Base-by-base conservation (phyloP, 2,888 invertebrate species). In the Orthosia gracilis region DNA sequence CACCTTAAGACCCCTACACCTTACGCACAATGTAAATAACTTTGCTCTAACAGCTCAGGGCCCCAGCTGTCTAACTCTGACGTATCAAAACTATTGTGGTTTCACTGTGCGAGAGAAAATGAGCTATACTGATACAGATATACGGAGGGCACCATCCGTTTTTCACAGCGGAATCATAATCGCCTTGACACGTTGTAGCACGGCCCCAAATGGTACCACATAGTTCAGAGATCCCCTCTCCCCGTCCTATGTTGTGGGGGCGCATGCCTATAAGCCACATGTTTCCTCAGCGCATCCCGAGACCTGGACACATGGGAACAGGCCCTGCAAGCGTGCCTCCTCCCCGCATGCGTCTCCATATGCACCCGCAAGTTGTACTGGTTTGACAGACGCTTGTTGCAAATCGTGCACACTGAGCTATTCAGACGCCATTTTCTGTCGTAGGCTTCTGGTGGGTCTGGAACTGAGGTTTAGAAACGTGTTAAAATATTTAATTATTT, bases 331-430 rank as follows among this genome's bases (percentile, higher is more conserved):
- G 98, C 98, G 93, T 99, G 98, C 49, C 98, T 97, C 65, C 98
- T 97, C 84, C 98, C 98, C 89, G 98, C 98, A 93, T 99, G 99
- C 26, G 98, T 98, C 91, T 99, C 99, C 97, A 99, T 98, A 90
- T 99, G 99, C 77, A 99, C 98, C 76, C 98, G 97, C 87, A 99
- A 94, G 93, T 99, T 99, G 96, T 99, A 99, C 93, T 98, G 98
- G 94, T 99, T 99, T 92, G 98, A 98, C 65, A 99, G 96, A 74
- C 98, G 98, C 92, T 99, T 99, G 90, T 98, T 98, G 94, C 99
- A 99, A 68, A 99, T 97, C 77, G 98, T 97, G 93, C 99, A 99
- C 21, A 98, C 97, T 9, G 98, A 95, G 73, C 91, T 91, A 75
- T 90, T 90, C 7, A 91, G 73, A 0, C 95, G 93, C 94, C 94